Evolutionary conservation across 2,797 vertebrate genomes (phyloP).

Genomic region (Rousettus madagascariensis): DNA sequence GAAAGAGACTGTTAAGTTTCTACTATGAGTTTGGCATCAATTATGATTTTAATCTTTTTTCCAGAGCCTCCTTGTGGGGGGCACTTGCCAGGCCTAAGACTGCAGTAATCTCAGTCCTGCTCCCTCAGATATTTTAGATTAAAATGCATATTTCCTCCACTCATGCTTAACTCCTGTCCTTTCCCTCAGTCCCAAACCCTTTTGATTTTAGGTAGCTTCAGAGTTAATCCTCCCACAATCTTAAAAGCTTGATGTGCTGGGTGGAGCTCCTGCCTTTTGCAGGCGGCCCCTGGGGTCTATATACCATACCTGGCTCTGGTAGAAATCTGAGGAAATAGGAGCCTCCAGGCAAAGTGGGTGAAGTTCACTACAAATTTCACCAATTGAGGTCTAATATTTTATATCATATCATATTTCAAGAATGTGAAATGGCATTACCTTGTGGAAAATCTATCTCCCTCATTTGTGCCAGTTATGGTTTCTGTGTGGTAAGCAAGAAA

Average conservation of each 20-base stretch:
- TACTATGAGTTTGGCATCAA: neutral
- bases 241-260: rapidly evolving
- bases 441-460: neutral
- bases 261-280: neutral
- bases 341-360: neutral
- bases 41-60: neutral
- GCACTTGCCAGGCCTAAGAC: neutral
- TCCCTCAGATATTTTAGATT: neutral
- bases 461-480: neutral
- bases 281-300: too few species aligned
- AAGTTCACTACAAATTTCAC: neutral
- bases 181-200: neutral
- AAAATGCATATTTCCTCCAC: neutral
- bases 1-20: neutral
- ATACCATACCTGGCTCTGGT: neutral
- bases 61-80: neutral
- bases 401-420: neutral
- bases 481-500: neutral
- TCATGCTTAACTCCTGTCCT: neutral
- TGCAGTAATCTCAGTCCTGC: neutral
- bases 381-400: neutral
- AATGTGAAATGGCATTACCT: neutral
- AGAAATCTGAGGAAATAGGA: neutral
- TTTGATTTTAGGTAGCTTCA: neutral
- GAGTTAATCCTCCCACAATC: neutral